Percentiles rank a stretch among this genome's conserved stretches.
Conservation (phyloP, 37 sponge, comb jelly and placozoan genomes). For the Cliona cf. orientalis region DNA sequence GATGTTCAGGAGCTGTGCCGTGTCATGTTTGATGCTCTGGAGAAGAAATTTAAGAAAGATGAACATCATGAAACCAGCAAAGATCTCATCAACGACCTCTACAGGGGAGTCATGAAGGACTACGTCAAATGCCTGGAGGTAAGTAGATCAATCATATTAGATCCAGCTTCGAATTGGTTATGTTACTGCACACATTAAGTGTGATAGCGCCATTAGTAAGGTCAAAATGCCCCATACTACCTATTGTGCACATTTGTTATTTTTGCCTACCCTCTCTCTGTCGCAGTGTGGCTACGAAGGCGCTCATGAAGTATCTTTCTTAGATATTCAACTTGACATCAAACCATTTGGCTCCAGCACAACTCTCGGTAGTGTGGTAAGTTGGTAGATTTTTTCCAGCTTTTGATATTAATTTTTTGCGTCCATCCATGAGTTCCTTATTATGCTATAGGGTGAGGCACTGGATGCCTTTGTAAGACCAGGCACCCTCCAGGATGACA, state of each 20-base stretch:
- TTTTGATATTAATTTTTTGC: not conserved
- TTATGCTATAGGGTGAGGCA: slow-evolving; percentile 75
- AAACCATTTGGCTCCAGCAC: slow-evolving; percentile 83
- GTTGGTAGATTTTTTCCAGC: not conserved
- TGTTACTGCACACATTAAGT: no score
- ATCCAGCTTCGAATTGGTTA: no score
- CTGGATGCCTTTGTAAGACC: slow-evolving; percentile 85
- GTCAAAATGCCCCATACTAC: no score
- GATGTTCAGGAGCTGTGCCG: slow-evolving; percentile 96
- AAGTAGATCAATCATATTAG: no score
- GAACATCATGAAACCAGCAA: slow-evolving; percentile 48
- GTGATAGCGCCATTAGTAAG: no score
- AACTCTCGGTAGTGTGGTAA: slow-evolving; percentile 81
- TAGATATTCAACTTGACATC: slow-evolving; percentile 91
- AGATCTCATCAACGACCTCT: slow-evolving; percentile 88
- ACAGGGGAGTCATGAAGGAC: slow-evolving; percentile 90
- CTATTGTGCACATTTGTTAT: no score
- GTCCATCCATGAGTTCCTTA: no score
- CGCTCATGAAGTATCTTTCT: no score
- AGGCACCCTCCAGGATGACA: slow-evolving; percentile 78
- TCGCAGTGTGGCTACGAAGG: no score
- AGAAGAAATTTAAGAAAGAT: slow-evolving; percentile 78
- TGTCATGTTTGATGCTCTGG: slow-evolving; percentile 97
- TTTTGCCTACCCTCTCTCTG: no score
- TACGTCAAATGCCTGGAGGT: slow-evolving; percentile 92